Base-by-base conservation (phyloP, 2,888 invertebrate genomes). In the Ametastegia equiseti region DNA sequence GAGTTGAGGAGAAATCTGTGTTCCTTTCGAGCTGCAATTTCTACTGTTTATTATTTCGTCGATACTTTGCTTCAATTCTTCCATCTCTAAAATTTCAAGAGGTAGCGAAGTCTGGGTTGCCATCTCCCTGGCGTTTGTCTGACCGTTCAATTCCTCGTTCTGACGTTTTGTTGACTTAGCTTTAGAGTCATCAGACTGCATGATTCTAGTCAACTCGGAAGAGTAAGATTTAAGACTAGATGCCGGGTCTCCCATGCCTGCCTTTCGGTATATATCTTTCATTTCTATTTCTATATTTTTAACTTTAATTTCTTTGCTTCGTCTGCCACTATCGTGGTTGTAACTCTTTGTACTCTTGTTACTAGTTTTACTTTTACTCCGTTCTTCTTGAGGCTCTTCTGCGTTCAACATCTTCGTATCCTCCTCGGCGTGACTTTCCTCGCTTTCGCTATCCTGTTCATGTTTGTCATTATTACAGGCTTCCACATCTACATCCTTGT, bases 81-180 rank as follows among this genome's bases (percentile, higher is more conserved):
- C 91, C 91, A 91, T 91, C 82, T 92, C 91, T 27, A 91, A 83
- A 80, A 91, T 88, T 80, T 91, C 91, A 36, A 92, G 85, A 0
- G 91, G 91, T 11, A 91, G 81, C 0, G 90, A 90, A 1, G 92
- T 91, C 83, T 91, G 91, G 13, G 92, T 92, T 0, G 91, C 89
- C 81, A 91, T 91, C 87, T 92, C 92, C 19, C 91, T 85, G 19
- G 81, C 81, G 0, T 88, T 89, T 15, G 75, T 15, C 13, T 65
- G 60, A 13, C 7, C n/a, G 42, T 85, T 88, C 0, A 84, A 86
- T 54, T 88, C 88, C 6, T 83, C 81, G 63, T 45, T 78, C 30
- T 78, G 78, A 60, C 78, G 78, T 42, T 78, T 78, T 3, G 78
- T 60, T n/a, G 27, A 30, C 13, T 60, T 78, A 15, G 60, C 19